These are phyloP conservation scores for Chiridota heheva DNA, from an alignment of 35 echinoderm and acorn worm species.

Conservation along the genomic window DNA sequence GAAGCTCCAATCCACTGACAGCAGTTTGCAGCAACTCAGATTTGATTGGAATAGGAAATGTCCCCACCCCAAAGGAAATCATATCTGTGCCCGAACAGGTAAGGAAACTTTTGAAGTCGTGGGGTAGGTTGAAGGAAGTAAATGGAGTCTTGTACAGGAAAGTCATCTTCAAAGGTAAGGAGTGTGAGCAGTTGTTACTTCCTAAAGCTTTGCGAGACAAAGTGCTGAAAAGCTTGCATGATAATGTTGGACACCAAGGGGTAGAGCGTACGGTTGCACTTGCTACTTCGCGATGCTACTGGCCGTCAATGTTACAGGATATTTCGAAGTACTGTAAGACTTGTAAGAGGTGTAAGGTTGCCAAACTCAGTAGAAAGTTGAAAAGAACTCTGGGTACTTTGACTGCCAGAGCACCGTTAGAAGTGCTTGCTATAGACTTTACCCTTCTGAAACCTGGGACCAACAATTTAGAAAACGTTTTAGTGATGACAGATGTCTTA, in stretches of 20 bases:
- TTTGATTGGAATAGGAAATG: background rate
- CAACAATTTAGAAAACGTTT: slow-evolving; percentile 61
- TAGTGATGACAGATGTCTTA: slow-evolving; percentile 75
- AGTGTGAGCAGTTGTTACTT: slow-evolving; percentile 28
- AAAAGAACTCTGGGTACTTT: slow-evolving; percentile 49
- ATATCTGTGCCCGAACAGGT: background rate
- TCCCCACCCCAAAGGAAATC: background rate
- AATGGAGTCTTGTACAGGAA: slow-evolving; percentile 23
- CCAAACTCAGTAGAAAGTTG: slow-evolving; percentile 35
- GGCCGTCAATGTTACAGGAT: slow-evolving; percentile 55
- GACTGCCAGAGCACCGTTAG: slow-evolving; percentile 40
- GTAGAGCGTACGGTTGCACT: slow-evolving; percentile 46
- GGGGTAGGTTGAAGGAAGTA: background rate
- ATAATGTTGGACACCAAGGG: slow-evolving; percentile 63
- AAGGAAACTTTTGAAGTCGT: slow-evolving; percentile 15
- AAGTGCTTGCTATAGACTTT: slow-evolving; percentile 65
- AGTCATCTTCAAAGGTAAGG: background rate
- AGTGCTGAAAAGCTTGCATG: slow-evolving; percentile 24
- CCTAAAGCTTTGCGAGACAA: slow-evolving; percentile 1
- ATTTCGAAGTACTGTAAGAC: slow-evolving; percentile 53
- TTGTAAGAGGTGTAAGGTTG: slow-evolving; percentile 31
- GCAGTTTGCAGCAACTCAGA: background rate
- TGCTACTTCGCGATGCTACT: slow-evolving; percentile 31
- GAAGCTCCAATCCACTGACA: background rate
- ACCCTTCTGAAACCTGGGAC: slow-evolving; percentile 39